A percentile compares a stretch with the other conserved stretches of the same genome.
phyloP scores from a whole-genome alignment of 2,888 invertebrate genomes.

The Spialia ferax region DNA sequence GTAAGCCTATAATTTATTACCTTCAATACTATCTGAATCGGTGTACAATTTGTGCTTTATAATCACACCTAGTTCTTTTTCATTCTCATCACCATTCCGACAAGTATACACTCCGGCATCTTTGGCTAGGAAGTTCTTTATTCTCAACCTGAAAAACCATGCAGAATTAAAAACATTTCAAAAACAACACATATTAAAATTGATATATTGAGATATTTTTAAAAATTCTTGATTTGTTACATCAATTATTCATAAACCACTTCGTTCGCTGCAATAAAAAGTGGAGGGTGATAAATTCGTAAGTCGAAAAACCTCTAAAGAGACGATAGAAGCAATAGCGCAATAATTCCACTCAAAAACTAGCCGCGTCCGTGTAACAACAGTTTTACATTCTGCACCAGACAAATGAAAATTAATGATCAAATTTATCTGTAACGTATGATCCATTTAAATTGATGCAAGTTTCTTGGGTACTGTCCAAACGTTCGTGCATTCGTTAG shows the following conservation, averaged over 20 bases:
- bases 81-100: constrained; percentile 62
- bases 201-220: neutral
- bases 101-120: constrained; percentile 82
- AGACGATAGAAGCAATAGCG: neutral
- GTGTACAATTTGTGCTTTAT: constrained; percentile 60
- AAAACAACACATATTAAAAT: neutral
- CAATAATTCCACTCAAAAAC: constrained; percentile 21
- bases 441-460: constrained; percentile 19
- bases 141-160: constrained; percentile 70
- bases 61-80: constrained; percentile 63
- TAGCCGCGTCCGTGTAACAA: constrained; percentile 12
- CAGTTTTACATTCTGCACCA: constrained; percentile 19
- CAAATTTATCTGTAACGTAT: constrained; percentile 15
- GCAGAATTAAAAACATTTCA: neutral
- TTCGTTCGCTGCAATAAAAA: neutral
- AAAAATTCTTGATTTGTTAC: constrained; percentile 7
- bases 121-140: constrained; percentile 74
- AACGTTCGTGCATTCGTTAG: constrained; percentile 27
- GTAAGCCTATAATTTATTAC: too few species aligned
- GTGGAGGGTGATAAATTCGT: neutral
- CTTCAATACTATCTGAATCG: constrained; percentile 60
- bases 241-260: neutral
- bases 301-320: constrained; percentile 1
- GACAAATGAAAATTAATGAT: constrained; percentile 34
- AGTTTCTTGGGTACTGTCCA: constrained; percentile 40